Base-by-base conservation (phyloP, 2,888 invertebrate genomes). In the Fragum fragum region DNA sequence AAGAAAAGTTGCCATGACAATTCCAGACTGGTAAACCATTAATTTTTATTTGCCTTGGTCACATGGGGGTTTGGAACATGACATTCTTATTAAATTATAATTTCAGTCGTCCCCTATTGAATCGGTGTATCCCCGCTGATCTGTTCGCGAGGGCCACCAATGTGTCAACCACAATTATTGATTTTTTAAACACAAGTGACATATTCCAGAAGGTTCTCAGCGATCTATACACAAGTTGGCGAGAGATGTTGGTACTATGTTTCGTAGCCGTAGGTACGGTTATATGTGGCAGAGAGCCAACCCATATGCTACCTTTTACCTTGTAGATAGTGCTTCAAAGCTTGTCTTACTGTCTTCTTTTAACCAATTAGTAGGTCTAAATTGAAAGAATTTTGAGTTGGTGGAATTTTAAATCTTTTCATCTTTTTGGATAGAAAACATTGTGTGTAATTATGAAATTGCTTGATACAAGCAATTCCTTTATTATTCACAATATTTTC, bases 141-240 rank as follows among this genome's bases (percentile, higher is more conserved):
- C 95, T 97, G 11, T 96, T 96, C 87, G 96, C 97, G 74, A 95
- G 96, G 14, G 96, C 96, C 0, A 95, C 95, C 53, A 95, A 96
- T 86, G 95, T 97, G 32, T 95, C 93, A 80, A 95, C 95, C 69
- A 97, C 97, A 93, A 96, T 98, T 89, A 97, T 98, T 94, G 96
- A 96, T 6, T 95, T 97, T 90, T 95, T 98, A 61, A 98, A 98
- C 93, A 97, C 97, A 89, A 97, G 98, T 97, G 98, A 98, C 93
- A 96, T 97, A 42, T 96, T 98, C 89, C 97, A 98, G 94, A 97
- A 98, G 95, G 96, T 98, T 94, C 95, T 98, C 47, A 97, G 97
- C 70, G 98, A 99, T 95, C 95, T 99, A 9, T 98, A 98, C 93
- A 96, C 97, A 81, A 97, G 97, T 53, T 98, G 98, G 98, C 96